Evolutionary conservation across 2,888 invertebrate species (phyloP), one percentile per base, ranked within the genome.

Genomic region (Atethmia centrago): DNA sequence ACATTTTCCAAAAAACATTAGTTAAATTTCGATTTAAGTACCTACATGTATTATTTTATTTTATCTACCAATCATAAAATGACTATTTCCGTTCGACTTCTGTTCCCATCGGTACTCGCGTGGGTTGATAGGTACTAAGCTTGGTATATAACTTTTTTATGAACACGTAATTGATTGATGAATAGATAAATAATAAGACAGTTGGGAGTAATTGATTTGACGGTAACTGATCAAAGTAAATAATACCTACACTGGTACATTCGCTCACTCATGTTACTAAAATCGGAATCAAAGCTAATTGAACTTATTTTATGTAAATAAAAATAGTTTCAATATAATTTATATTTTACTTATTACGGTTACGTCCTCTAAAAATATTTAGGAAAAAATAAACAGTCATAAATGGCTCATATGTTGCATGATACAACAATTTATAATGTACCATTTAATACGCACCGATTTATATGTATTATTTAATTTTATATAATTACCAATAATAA

Each of bases 91-190:
- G 51, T 14, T 9, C 12, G 65, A 79, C 63, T 81, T 81, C 19
- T 77, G 31, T 21, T 0, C n/a, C 49, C 40, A 75, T 28, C 64
- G 61, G 78, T 86, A 78, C 78, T 49, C 49, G 21, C 21, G 59
- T 19, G 58, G 56, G 51, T 70, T 63, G 53, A 21, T 51, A 49
- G 28, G 28, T 73, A 42, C 28, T 58, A 47, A 78, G 31, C 8
- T 62, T 62, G 14, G 51, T 73, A 42, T 40, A 25, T 31, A 58
- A 45, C 62, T 71, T 61, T 66, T 78, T 63, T 78, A 63, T 78
- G 71, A 78, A 67, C 78, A 69, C 55, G 25, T 64, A 66, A 82
- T 65, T 80, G 64, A 81, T 71, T 82, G 79, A 64, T 68, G 64
- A 79, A 55, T 55, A 5, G 63, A 36, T 61, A 56, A 80, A 64